These are phyloP conservation scores for Chalcis sispes DNA, from an alignment of 2,888 invertebrate species.

Conservation along the genomic window DNA sequence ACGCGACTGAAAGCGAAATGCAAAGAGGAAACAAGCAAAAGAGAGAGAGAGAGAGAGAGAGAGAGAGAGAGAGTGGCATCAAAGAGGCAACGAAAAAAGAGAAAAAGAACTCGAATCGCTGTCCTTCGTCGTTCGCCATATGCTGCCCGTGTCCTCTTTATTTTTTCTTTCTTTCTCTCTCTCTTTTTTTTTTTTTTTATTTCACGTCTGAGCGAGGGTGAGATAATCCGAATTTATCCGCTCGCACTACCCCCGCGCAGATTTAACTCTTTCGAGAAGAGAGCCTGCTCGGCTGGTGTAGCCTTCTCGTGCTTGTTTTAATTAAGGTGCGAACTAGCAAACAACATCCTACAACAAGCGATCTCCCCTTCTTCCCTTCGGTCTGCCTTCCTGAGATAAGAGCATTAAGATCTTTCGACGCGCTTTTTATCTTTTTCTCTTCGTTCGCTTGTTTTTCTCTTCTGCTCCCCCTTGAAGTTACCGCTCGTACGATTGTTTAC, in stretches of 20 bases:
- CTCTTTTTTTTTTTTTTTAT: not conserved
- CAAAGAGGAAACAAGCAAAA: conserved; percentile 16
- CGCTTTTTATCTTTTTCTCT: too few relatives aligned
- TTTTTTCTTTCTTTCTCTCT: not conserved
- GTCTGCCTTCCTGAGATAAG: conserved; percentile 34
- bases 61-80: too few relatives aligned
- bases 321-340: conserved; percentile 36
- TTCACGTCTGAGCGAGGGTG: too few relatives aligned
- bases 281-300: conserved; percentile 16
- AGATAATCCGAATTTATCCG: conserved; percentile 48
- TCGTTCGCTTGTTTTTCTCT: conserved; percentile 11
- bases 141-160: conserved; percentile 4
- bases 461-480: not conserved
- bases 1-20: not conserved
- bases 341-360: not conserved
- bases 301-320: conserved; percentile 25
- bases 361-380: not conserved
- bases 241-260: not conserved
- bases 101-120: conserved; percentile 8
- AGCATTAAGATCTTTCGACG: conserved; percentile 45
- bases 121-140: too few relatives aligned
- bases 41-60: conserved; percentile 14
- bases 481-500: not conserved
- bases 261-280: conserved; percentile 16
- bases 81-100: conserved; percentile 25